Evolutionary conservation across 1,140 invertebrate genomes (phyloP).

Genomic region (Rhopalosiphum maidis): DNA sequence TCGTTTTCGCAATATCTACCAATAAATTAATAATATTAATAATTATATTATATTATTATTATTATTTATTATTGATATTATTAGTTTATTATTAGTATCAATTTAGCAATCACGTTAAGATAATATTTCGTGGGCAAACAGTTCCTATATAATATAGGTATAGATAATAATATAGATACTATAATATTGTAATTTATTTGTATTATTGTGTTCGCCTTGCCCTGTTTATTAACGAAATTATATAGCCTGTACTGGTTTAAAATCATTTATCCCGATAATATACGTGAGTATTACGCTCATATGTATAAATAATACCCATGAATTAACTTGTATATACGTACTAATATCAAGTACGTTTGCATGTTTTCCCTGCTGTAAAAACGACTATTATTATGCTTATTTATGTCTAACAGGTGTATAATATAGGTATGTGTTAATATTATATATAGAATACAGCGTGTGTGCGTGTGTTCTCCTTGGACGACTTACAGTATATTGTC

Average conservation of each 20-base stretch:
- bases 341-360: background rate
- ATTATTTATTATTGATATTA: background rate
- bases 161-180: no score
- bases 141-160: background rate
- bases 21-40: conserved; percentile 30
- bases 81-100: background rate
- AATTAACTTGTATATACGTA: background rate
- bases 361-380: background rate
- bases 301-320: background rate
- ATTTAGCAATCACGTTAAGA: background rate
- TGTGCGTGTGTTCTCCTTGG: conserved; percentile 8
- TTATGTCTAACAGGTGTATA: background rate
- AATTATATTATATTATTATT: background rate
- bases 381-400: background rate
- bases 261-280: background rate
- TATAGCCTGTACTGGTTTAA: background rate
- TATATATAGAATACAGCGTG: background rate
- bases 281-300: background rate
- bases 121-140: background rate
- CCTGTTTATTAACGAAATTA: background rate
- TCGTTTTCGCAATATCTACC: background rate
- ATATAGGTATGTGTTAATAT: background rate
- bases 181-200: background rate
- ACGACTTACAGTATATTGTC: background rate
- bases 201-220: conserved; percentile 30